Evolutionary conservation across 2,797 vertebrate species (phyloP).

Genomic region (Glyptemys insculpta): DNA sequence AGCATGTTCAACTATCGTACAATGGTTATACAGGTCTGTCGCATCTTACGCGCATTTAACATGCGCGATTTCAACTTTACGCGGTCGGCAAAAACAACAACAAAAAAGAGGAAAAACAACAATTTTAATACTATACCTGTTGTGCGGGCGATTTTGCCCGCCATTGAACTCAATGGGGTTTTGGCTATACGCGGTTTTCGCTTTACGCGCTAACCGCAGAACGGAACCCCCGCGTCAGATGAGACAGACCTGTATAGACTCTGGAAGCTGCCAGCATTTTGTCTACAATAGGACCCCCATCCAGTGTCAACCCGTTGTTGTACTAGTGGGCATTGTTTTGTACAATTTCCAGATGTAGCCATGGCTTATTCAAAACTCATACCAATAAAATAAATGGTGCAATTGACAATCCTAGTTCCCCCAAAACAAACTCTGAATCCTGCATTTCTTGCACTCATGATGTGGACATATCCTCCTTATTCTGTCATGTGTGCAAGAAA

Average conservation of each 20-base stretch:
- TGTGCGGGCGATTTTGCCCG: too few relatives aligned
- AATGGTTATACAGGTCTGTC: background rate
- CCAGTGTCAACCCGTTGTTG: background rate
- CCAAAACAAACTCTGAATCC: background rate
- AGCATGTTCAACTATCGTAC: background rate
- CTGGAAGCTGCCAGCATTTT: background rate
- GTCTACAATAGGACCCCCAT: background rate
- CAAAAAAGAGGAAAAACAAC: too few relatives aligned
- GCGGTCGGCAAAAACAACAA: too few relatives aligned
- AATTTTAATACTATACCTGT: too few relatives aligned
- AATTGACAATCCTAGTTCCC: background rate
- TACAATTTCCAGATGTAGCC: background rate
- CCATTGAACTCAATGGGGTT: too few relatives aligned
- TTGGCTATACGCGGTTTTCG: too few relatives aligned
- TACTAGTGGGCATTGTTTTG: background rate
- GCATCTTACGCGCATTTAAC: too few relatives aligned
- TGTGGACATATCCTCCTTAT: background rate
- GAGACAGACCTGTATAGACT: too few relatives aligned
- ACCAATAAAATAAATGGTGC: background rate
- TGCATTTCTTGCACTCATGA: background rate
- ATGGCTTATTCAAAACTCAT: background rate
- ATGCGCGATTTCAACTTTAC: too few relatives aligned
- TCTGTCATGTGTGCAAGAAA: background rate
- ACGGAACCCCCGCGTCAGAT: too few relatives aligned
- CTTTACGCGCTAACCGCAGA: too few relatives aligned